Evolutionary conservation across 2,113 vertebrate genomes (phyloP).

Genomic region (Phaethon lepturus): DNA sequence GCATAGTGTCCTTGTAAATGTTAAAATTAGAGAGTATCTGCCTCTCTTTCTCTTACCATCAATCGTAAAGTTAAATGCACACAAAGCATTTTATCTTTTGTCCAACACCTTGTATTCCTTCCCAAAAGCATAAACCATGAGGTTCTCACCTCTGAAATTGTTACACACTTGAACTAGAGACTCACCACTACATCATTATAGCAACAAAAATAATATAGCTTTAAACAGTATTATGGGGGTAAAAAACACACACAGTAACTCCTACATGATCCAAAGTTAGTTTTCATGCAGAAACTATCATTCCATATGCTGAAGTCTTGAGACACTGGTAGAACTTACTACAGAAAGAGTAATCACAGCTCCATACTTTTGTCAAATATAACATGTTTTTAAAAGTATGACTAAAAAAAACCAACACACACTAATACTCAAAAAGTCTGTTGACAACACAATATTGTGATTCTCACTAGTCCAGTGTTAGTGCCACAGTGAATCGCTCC

Average conservation of each 20-base stretch:
- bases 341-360: not conserved
- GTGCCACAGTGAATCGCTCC: not conserved
- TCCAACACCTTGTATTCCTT: not conserved
- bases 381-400: not conserved
- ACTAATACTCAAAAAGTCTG: not conserved
- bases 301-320: not conserved
- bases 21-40: not conserved
- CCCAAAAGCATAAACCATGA: not conserved
- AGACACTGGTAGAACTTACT: not conserved
- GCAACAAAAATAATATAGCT: not conserved
- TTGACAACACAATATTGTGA: fast-evolving
- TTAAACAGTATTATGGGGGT: not conserved
- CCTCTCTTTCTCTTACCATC: not conserved
- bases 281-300: not conserved
- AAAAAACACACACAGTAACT: not conserved
- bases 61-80: not conserved
- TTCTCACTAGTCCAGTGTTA: not conserved
- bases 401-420: not conserved
- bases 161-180: not conserved
- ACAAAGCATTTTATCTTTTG: not conserved
- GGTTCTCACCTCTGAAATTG: not conserved
- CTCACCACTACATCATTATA: not conserved
- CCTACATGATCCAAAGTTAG: not conserved
- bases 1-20: not conserved
- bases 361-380: not conserved